A percentile compares a stretch with the other conserved stretches of the same genome.
Evolutionary conservation across 2,113 vertebrate genomes (phyloP).

Genomic region (Mirounga angustirostris): DNA sequence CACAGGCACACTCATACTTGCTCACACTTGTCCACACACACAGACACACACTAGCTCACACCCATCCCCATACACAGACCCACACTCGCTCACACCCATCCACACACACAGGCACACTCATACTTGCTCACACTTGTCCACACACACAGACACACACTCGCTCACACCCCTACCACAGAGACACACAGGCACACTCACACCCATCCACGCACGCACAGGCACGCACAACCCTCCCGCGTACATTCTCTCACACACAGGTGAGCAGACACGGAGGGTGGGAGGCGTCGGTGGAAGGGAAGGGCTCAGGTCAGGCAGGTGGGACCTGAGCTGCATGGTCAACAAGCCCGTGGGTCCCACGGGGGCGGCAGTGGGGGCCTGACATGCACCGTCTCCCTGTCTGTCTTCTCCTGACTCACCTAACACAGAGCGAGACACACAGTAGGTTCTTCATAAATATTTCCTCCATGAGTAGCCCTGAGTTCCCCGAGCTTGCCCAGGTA

Average conservation of each 20-base stretch:
- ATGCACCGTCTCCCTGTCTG: background rate
- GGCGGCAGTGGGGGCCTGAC: background rate
- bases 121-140: too few species aligned
- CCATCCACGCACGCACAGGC: too few species aligned
- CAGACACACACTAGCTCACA: too few species aligned
- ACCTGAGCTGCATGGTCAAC: background rate
- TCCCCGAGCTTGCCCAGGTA: fast-evolving
- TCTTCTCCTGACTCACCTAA: background rate
- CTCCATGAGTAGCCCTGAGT: background rate
- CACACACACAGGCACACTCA: too few species aligned
- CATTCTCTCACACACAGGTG: background rate
- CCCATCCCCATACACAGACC: too few species aligned
- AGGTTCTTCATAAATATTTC: background rate
- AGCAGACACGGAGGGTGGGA: fast-evolving
- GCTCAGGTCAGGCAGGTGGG: background rate
- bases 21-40: too few species aligned
- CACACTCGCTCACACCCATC: too few species aligned
- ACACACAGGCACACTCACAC: too few species aligned
- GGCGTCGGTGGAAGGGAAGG: too few species aligned
- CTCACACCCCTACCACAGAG: too few species aligned
- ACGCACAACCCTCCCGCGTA: background rate
- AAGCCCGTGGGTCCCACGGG: fast-evolving
- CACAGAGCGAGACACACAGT: background rate
- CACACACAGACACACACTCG: too few species aligned
- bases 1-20: too few species aligned